Percentiles rank a stretch among this genome's conserved stretches.
Evolutionary conservation across 2,113 vertebrate species (phyloP).

Genomic region (Pan troglodytes): DNA sequence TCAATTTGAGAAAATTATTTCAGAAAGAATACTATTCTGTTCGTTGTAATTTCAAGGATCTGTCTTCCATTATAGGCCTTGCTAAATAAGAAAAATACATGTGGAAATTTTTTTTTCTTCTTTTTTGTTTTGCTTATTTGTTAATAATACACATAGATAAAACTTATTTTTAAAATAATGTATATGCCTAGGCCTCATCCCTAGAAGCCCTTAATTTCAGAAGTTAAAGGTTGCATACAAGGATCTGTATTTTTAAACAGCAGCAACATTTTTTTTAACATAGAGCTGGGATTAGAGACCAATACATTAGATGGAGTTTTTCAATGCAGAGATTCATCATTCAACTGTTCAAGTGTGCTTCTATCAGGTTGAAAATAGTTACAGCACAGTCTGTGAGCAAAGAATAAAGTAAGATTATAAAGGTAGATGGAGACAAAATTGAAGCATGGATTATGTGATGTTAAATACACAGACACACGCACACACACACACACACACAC

Average conservation of each 20-base stretch:
- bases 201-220: background rate
- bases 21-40: background rate
- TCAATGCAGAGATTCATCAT: background rate
- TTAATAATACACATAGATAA: background rate
- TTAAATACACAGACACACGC: background rate
- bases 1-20: background rate
- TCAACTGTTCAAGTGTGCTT: background rate
- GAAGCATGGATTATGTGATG: background rate
- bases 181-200: background rate
- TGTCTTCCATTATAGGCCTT: background rate
- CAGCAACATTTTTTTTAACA: background rate
- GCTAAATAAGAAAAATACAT: background rate
- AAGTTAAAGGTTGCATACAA: background rate
- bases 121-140: background rate
- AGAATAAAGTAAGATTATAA: background rate
- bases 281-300: background rate
- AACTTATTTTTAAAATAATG: background rate
- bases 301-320: background rate
- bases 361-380: background rate
- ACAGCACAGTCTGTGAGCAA: background rate
- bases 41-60: background rate
- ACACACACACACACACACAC: background rate
- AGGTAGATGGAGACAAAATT: background rate
- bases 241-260: background rate
- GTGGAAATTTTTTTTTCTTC: background rate